Evolutionary conservation across 2,888 invertebrate species (phyloP), one percentile per base, ranked within the genome.

Genomic region (Pristionchus fissidentatus): DNA sequence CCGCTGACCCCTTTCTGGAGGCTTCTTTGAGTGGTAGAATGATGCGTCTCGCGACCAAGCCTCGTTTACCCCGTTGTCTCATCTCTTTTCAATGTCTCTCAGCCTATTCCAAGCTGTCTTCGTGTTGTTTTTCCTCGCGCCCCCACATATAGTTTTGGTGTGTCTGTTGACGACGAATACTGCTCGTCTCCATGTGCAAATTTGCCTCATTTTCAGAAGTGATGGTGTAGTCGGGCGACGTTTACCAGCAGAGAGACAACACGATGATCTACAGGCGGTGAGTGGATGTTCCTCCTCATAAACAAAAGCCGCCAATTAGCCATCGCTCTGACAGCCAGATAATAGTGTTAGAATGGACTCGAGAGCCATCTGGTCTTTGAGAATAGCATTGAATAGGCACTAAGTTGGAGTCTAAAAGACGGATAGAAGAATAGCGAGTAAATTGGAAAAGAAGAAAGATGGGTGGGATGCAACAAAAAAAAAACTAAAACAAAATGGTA

Each of bases 201-300:
- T 55, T 38, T 35, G 38, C 4, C 35, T 26, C 3, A 43, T 26
- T 70, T 66, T 3, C 41, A 38, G 41, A 41, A 22, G 43, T 70
- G 70, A 41, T 13, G 55, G 8, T 70, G 70, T 41, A 43, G 70
- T 26, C 41, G 70, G 41, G 26, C 70, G 70, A 70, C 70, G 70
- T 70, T 70, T 70, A 43, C 26, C 26, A 70, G 26, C 43, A 70
- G 41, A 66, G 38, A 66, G 62, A 7, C 29, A 26, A n/a, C 4
- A 41, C 26, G 49, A 77, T 77, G 75, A 77, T 77, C 75, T 77
- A 77, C 75, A 77, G 52, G 52, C 75, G 75, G 75, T 77, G 52
- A 77, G 70, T 38, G 70, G 32, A 15, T 22, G 26, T 10, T 66
- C 35, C n/a, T 38, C 38, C n/a, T 41, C 41, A 70, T 38, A 70